These are phyloP conservation scores for Adrianichthys oophorus DNA, from an alignment of 2,797 vertebrate genomes.

Conservation along the genomic window DNA sequence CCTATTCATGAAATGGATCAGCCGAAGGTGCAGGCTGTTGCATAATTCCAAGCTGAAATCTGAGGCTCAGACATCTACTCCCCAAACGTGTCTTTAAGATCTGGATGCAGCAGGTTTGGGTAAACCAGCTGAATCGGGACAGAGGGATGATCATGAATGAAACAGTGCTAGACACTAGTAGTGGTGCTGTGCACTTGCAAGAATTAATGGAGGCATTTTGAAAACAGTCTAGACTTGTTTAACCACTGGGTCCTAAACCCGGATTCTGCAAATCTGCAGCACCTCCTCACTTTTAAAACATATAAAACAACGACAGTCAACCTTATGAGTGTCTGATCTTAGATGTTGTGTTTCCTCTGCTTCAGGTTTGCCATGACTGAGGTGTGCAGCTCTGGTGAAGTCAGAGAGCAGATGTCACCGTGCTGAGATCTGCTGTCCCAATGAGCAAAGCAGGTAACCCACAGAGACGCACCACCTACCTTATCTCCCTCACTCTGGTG, in stretches of 20 bases:
- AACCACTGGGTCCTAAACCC: conserved; percentile 48
- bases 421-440: conserved; percentile 74
- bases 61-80: conserved; percentile 24
- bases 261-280: conserved; percentile 40
- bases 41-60: conserved; percentile 58
- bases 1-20: conserved; percentile 43
- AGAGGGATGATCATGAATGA: conserved; percentile 61
- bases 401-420: conserved; percentile 61
- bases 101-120: conserved; percentile 37
- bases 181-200: conserved; percentile 52
- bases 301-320: conserved; percentile 1
- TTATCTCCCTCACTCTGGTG: conserved; percentile 95
- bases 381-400: conserved; percentile 59
- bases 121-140: conserved; percentile 29
- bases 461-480: conserved; percentile 94
- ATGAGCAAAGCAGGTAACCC: conserved; percentile 89
- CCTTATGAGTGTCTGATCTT: conserved; percentile 8
- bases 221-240: conserved; percentile 68
- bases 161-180: conserved; percentile 47
- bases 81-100: conserved; percentile 13
- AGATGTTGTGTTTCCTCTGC: conserved; percentile 31
- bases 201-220: conserved; percentile 58
- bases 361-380: conserved; percentile 58
- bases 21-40: conserved; percentile 58
- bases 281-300: conserved; percentile 4